phyloP scores from a whole-genome alignment of 2,888 invertebrate genomes.

The Polyommatus icarus region DNA sequence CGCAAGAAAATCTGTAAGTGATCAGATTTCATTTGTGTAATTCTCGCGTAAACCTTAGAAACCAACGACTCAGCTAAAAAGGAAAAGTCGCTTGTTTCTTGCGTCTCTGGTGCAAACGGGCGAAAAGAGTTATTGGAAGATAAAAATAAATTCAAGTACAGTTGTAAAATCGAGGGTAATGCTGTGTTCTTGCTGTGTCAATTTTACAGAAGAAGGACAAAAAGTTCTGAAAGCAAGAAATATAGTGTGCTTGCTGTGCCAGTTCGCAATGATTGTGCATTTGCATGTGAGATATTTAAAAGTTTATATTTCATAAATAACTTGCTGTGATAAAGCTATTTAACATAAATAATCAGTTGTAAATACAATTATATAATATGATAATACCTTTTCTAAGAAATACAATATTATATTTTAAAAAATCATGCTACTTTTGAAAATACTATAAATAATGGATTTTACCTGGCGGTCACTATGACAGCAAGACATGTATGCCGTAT shows the following conservation, averaged over 20 bases:
- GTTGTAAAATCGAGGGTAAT: background rate
- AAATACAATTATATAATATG: background rate
- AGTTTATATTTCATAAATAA: background rate
- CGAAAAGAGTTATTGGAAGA: background rate
- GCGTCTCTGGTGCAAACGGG: background rate
- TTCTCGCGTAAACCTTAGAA: background rate
- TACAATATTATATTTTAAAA: background rate
- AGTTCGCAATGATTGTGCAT: constrained; percentile 8
- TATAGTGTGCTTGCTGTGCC: constrained; percentile 15
- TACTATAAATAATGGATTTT: background rate
- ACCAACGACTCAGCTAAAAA: background rate
- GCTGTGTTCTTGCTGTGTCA: background rate
- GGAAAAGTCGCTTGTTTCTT: background rate
- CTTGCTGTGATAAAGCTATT: background rate
- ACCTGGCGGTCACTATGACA: background rate
- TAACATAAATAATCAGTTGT: background rate
- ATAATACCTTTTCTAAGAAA: background rate
- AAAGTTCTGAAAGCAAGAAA: background rate
- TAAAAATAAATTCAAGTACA: background rate
- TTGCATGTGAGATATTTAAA: background rate
- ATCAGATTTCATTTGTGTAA: too few relatives aligned
- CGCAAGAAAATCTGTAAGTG: too few relatives aligned
- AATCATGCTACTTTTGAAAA: background rate
- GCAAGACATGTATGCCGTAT: background rate
- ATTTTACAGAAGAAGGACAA: background rate